phyloP scores from a whole-genome alignment of 2,888 invertebrate species.

The Coleophora flavipennella region DNA sequence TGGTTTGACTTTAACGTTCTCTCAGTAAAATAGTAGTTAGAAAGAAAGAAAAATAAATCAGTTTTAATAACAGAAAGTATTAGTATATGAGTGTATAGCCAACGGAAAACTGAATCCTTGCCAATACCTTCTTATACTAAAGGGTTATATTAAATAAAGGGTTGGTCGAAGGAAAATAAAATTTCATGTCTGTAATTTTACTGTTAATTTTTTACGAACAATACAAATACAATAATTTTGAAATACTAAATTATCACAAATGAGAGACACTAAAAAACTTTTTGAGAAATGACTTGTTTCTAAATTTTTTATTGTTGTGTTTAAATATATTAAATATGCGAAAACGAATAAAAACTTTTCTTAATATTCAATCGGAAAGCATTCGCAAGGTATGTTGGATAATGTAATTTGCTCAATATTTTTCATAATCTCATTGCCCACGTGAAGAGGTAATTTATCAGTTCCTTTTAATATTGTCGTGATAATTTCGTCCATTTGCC shows the following conservation, averaged over 20 bases:
- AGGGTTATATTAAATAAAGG: no score
- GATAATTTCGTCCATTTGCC: conserved; percentile 1
- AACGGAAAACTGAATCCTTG: no score
- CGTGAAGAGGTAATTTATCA: background rate
- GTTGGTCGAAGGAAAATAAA: no score
- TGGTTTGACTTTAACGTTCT: no score
- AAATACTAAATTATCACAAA: background rate
- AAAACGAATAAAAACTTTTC: conserved; percentile 4
- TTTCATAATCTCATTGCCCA: conserved; percentile 1
- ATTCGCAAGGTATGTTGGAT: background rate
- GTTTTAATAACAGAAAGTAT: no score
- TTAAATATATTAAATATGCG: conserved; percentile 4
- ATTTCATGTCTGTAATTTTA: no score
- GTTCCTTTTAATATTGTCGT: background rate
- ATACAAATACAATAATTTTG: no score
- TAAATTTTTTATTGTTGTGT: conserved; percentile 3
- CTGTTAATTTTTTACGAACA: no score
- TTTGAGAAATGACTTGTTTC: background rate
- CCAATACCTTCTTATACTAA: no score
- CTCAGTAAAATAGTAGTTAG: no score
- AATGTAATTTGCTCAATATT: background rate
- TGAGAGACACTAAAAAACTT: conserved; percentile 1
- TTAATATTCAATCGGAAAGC: conserved; percentile 2
- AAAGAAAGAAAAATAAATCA: no score
- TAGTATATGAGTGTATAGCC: no score